Percentiles rank a stretch among this genome's conserved stretches.
phyloP scores from a whole-genome alignment of 2,113 vertebrate species.

The Syngnathus scovelli region DNA sequence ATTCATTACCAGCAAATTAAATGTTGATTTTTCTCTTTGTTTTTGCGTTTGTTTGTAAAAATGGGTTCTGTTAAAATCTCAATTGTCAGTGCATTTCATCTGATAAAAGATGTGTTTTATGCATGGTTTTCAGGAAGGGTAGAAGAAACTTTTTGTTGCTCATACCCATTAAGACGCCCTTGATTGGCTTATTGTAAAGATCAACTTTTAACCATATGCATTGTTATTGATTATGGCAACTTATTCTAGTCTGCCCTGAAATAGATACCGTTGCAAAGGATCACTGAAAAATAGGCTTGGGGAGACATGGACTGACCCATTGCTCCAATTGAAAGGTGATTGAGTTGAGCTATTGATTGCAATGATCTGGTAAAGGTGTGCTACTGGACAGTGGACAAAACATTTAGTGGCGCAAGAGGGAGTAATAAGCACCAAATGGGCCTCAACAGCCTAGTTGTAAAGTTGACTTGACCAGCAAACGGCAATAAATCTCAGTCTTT shows the following conservation, averaged over 20 bases:
- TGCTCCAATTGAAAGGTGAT: slow-evolving; percentile 59
- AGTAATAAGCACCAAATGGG: slow-evolving; percentile 1
- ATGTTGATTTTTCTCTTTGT: not conserved
- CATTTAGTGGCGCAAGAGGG: slow-evolving; percentile 12
- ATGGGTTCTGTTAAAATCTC: not conserved
- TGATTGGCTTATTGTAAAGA: slow-evolving; percentile 29
- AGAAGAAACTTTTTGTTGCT: not conserved
- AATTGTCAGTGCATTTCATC: not conserved
- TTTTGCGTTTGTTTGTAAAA: not conserved
- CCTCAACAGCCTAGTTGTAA: slow-evolving; percentile 2
- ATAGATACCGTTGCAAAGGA: slow-evolving; percentile 57
- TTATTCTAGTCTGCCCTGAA: slow-evolving; percentile 38
- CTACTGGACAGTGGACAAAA: slow-evolving; percentile 18
- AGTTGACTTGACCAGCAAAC: slow-evolving; percentile 17
- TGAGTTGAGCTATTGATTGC: slow-evolving; percentile 57
- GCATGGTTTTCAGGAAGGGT: not conserved
- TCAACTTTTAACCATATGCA: slow-evolving; percentile 27
- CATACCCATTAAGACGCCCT: slow-evolving; percentile 9
- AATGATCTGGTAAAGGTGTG: slow-evolving; percentile 32
- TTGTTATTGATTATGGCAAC: slow-evolving; percentile 42
- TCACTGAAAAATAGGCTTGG: slow-evolving; percentile 27
- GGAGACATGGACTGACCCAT: slow-evolving; percentile 52
- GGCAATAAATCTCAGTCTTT: slow-evolving; percentile 6
- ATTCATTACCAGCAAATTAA: too few relatives aligned
- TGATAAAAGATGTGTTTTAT: not conserved